Percentiles rank a stretch among this genome's conserved stretches.
phyloP scores from a whole-genome alignment of 2,888 invertebrate species.

The Ormyrus thymus region DNA sequence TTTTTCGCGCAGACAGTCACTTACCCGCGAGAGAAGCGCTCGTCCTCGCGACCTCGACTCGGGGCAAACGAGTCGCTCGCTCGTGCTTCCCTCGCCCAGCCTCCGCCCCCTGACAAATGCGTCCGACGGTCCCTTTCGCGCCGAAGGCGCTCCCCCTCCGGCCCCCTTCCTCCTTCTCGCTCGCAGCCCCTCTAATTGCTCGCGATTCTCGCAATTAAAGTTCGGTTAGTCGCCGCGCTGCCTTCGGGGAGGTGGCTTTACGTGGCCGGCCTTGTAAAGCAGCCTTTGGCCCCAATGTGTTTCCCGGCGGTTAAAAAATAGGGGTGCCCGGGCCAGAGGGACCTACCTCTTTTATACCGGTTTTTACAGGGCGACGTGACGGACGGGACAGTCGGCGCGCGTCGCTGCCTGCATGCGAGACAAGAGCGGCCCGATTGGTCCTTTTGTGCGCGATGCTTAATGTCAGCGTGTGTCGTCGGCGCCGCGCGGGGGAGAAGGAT shows the following conservation, averaged over 20 bases:
- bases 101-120: no score
- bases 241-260: conserved; percentile 30
- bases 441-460: conserved; percentile 9
- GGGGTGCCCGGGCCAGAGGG: background rate
- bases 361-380: conserved; percentile 62
- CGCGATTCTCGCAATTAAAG: conserved; percentile 66
- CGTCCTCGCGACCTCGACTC: no score
- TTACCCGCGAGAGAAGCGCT: no score
- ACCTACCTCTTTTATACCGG: conserved; percentile 58
- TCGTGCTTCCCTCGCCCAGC: no score
- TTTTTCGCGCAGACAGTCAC: no score
- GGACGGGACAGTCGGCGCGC: conserved; percentile 7
- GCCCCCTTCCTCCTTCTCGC: background rate
- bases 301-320: background rate
- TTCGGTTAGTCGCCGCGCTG: conserved; percentile 59
- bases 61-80: no score
- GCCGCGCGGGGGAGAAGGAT: conserved; percentile 8
- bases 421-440: background rate
- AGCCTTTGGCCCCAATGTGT: background rate
- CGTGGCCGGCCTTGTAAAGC: conserved; percentile 41
- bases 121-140: background rate
- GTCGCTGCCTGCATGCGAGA: conserved; percentile 19
- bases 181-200: conserved; percentile 59
- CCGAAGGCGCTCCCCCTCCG: background rate
- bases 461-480: conserved; percentile 4